Percentiles rank a stretch among this genome's conserved stretches.
Evolutionary conservation across 1,140 invertebrate genomes (phyloP).

Genomic region (Magallana ariakensis): DNA sequence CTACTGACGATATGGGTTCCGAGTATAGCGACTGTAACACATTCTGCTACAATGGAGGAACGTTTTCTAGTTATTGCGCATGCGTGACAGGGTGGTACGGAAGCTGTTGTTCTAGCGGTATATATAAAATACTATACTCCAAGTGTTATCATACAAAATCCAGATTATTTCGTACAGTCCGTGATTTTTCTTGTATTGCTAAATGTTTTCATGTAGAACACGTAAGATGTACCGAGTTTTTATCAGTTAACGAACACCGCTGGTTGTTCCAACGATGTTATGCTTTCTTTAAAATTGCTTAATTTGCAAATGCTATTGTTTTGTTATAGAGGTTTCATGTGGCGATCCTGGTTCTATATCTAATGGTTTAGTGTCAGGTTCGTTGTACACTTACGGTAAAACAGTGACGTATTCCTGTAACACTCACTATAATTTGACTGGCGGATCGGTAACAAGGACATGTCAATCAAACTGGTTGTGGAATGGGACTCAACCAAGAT

Average conservation of each 20-base stretch:
- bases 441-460: background rate
- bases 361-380: conserved; percentile 43
- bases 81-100: conserved; percentile 49
- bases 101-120: conserved; percentile 53
- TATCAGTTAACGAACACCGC: too few species aligned
- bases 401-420: conserved; percentile 54
- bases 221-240: too few species aligned
- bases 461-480: conserved; percentile 37
- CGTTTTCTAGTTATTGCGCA: conserved; percentile 23
- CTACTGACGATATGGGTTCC: conserved; percentile 43
- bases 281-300: background rate
- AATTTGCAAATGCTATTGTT: too few species aligned
- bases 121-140: background rate
- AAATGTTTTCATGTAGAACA: too few species aligned
- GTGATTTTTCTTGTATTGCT: too few species aligned
- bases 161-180: too few species aligned
- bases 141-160: too few species aligned
- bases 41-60: conserved; percentile 57
- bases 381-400: conserved; percentile 42
- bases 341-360: conserved; percentile 50
- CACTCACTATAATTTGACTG: conserved; percentile 47
- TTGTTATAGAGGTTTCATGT: conserved; percentile 53
- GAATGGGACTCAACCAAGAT: conserved; percentile 49
- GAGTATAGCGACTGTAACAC: conserved; percentile 45
- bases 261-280: background rate